Base-by-base conservation (phyloP, 2,797 vertebrate genomes). In the Mareca penelope region DNA sequence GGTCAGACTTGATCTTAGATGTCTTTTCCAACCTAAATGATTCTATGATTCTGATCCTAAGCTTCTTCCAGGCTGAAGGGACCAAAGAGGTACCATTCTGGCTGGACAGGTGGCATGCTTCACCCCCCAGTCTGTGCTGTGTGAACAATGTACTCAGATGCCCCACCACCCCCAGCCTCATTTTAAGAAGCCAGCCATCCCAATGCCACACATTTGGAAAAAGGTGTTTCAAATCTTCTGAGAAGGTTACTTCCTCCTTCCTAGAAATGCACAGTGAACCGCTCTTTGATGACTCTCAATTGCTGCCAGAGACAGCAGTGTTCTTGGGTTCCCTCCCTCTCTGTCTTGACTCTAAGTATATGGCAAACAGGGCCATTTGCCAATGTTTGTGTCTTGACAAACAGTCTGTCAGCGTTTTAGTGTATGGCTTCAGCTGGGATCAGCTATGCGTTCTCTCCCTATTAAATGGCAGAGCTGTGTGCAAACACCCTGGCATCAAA, bases 331-430 rank as follows among this genome's bases (percentile, higher is more conserved):
- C 60, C 86, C 69, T 94, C 75, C 40, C 70, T 78, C 84, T 59
- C 80, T 68, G 80, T 80, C 81, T 7, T 88, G 93, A 93, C 89
- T 94, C 80, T 59, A 44, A 89, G 90, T 78, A 15, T 78, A 83
- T 22, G 92, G 93, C 92, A 95, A 75, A 82, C 12, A 0, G 81
- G 95, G 87, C 94, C 96, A 95, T 96, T 96, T 96, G 93, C 95
- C 94, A 95, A 94, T 96, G 93, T 96, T 95, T 96, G 95, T 96
- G 93, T 96, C 95, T 95, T 19, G 8, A 93, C 94, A 96, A 93
- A 88, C 94, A 95, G 92, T 89, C 96, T 96, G 94, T 95, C 93
- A 92, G 90, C 93, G 64, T 85, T 86, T 92, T 19, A 77, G 90
- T 87, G 89, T 60, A 79, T 69, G 96, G 90, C 94, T 95, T 96